Evolutionary conservation across 2,888 invertebrate genomes (phyloP), one percentile per base, ranked within the genome.

Genomic region (Cotesia congregata): DNA sequence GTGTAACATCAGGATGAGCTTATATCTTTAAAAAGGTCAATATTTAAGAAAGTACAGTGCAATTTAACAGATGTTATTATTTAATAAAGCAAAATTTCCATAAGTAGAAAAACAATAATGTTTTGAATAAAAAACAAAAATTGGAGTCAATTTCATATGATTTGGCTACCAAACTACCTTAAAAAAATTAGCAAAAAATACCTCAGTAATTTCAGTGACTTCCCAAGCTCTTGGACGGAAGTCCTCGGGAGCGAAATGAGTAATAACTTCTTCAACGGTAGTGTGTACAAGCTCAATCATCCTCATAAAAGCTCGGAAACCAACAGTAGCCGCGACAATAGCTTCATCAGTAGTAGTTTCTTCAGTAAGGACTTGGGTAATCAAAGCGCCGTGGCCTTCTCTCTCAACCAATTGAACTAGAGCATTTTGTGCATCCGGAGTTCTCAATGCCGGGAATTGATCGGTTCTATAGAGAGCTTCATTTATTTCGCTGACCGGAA

Each of bases 141-240:
- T 30, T 30, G 30, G 3, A 30, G 3, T 30, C 30, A 30, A 30
- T 1, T 30, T 30, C 0, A 30, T 2, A 3, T 30, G 30, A 3
- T 30, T 30, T 30, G 30, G 30, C 30, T 30, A 30, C 70, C 71
- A 68, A 72, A 6, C 39, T 9, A 20, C 15, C 15, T 1, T 9
- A 67, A 15, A 61, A 71, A 39, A 20, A 62, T 72, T 40, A 7
- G 59, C 70, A 9, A 75, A 6, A 15, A 69, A 72, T 85, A 94
- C 94, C 92, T 94, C 93, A 78, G 91, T 90, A 69, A 93, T 92
- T 90, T 94, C 94, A 83, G 93, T 92, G 79, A 93, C 91, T 91
- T 96, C 96, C 96, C 96, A 96, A 85, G 94, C 93, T 78, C 94
- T 93, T 67, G 94, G 93, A 79, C 94, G 93, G 87, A 96, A 96